Base-by-base conservation (phyloP, 2,113 vertebrate species). In the Spermophilus dauricus region DNA sequence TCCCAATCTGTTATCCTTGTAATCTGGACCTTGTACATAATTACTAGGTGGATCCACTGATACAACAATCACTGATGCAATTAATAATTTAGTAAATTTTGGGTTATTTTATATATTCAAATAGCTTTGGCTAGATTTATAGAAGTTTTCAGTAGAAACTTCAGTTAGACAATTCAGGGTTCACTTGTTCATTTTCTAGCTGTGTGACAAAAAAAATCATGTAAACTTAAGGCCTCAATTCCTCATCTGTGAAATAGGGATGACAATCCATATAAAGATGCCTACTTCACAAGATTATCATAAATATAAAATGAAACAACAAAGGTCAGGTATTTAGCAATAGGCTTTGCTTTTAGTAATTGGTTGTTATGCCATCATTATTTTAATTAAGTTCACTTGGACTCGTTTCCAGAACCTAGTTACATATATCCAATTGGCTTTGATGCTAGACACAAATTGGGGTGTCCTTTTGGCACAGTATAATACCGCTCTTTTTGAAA, bases 151-250 rank as follows among this genome's bases (percentile, higher is more conserved):
- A 78, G 34, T 12, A 94, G 34, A 80, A 53, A 89, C 48, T 94
- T 95, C 20, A 97, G 42, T 80, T 83, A 88, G 82, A 91, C 39
- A 78, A 42, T 78, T 95, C 94, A 73, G n/a, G n/a, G 53, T 86
- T 95, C 37, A 91, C 13, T 61, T 53, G 84, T 24, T 34, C 32
- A 37, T 85, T 91, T 97, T 93, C 69, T 87, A 89, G 13, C 56
- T 82, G 34, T 67, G 16, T 81, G 90, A 94, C 65, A 84, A n/a
- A 91, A 75, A 51, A 93, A 69, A 86, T 67, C 17, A 39, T 20
- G 10, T 94, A 89, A 95, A 45, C 20, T 86, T 9, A 58, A 96
- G 39, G 4, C 22, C 32, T 95, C 32, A 69, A 45, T 94, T 93
- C 48, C 84, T 92, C 45, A 72, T 93, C 42, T 84, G 32, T 86